Percentiles rank a stretch among this genome's conserved stretches.
These are phyloP conservation scores for Papilio glaucus DNA, from an alignment of 1,140 invertebrate genomes.

Conservation along the genomic window DNA sequence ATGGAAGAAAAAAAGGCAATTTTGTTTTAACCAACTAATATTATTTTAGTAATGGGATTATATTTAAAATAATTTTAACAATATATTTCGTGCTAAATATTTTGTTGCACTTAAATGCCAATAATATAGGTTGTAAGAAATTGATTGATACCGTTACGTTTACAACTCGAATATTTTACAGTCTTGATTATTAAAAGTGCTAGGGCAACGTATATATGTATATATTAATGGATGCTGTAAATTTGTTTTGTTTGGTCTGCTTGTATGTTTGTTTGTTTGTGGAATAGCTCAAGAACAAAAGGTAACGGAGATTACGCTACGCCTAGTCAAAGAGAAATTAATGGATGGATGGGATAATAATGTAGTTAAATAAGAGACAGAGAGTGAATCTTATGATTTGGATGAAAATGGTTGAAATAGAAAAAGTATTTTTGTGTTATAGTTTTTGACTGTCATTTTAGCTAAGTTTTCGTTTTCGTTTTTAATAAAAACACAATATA, in stretches of 20 bases:
- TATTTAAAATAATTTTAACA: neutral
- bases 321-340: slow-evolving; percentile 22
- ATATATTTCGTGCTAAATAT: slow-evolving; percentile 2
- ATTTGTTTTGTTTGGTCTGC: too few relatives aligned
- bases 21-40: neutral
- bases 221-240: neutral
- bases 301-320: neutral
- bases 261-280: neutral
- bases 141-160: neutral
- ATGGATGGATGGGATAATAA: slow-evolving; percentile 39
- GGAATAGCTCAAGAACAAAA: neutral
- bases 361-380: too few relatives aligned
- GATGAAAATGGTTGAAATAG: slow-evolving; percentile 34
- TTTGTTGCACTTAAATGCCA: neutral
- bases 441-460: neutral
- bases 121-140: neutral
- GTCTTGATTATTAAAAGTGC: neutral
- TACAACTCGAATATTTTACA: slow-evolving; percentile 3
- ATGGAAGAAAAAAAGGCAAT: too few relatives aligned
- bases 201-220: neutral
- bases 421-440: neutral
- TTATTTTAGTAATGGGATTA: neutral
- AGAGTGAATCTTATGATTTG: slow-evolving; percentile 33
- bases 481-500: neutral
- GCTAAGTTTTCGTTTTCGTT: neutral